Conservation (phyloP, 1,140 invertebrate species). For the Nymphalis io region DNA sequence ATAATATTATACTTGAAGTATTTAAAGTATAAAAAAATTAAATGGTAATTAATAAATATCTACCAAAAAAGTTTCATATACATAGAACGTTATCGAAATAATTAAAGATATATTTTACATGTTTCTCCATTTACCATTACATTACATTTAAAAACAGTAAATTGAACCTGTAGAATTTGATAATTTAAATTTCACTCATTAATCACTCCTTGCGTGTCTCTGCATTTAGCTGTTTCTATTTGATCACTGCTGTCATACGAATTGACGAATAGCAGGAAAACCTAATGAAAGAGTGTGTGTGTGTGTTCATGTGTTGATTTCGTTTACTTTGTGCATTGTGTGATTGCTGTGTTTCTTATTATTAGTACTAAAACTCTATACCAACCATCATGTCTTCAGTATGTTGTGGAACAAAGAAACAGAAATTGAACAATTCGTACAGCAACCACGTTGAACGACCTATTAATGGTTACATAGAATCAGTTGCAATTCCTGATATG, state of each 20-base stretch:
- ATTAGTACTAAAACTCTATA: conserved; percentile 50
- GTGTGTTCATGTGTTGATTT: conserved; percentile 66
- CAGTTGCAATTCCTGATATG: conserved; percentile 96
- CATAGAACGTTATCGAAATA: too few relatives aligned
- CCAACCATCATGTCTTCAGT: conserved; percentile 87
- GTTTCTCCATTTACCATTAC: too few relatives aligned
- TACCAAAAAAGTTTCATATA: too few relatives aligned
- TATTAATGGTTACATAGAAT: conserved; percentile 83
- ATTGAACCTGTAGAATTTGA: conserved; percentile 4
- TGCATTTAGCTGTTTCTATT: conserved; percentile 21
- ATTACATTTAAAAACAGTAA: too few relatives aligned
- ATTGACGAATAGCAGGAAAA: conserved; percentile 44
- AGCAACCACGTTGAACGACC: conserved; percentile 76
- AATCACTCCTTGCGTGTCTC: background rate
- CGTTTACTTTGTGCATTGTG: conserved; percentile 62
- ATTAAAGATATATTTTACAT: too few relatives aligned
- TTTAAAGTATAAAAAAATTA: too few relatives aligned
- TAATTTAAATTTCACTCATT: conserved; percentile 10
- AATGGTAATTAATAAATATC: too few relatives aligned
- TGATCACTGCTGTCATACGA: background rate
- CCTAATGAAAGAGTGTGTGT: conserved; percentile 54
- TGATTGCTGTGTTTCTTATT: conserved; percentile 60
- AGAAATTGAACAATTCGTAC: conserved; percentile 90
- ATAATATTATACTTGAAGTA: too few relatives aligned
- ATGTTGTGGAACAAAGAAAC: conserved; percentile 94